Percentiles rank a stretch among this genome's conserved stretches.
Conservation (phyloP, 2,797 vertebrate species). For the Bradypodion pumilum region DNA sequence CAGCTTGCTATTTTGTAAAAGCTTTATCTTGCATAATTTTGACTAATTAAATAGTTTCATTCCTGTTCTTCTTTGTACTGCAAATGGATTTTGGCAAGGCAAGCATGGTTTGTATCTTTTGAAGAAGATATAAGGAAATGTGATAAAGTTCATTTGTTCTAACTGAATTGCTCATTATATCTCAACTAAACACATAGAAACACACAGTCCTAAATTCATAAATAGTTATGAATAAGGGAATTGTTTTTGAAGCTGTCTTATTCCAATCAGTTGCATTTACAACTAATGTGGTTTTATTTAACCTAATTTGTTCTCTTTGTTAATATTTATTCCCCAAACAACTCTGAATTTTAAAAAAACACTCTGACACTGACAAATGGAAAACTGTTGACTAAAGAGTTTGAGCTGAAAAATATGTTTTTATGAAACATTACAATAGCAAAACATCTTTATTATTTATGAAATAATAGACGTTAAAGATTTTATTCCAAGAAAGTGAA, state of each 20-base stretch:
- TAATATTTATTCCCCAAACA: constrained; percentile 32
- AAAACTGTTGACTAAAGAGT: constrained; percentile 14
- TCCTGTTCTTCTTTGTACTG: constrained; percentile 52
- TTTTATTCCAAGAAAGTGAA: background rate
- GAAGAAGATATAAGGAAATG: constrained; percentile 34
- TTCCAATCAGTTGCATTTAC: constrained; percentile 16
- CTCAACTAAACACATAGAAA: too few species aligned
- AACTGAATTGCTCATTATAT: constrained; percentile 39
- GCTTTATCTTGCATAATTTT: constrained; percentile 58
- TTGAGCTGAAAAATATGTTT: constrained; percentile 15
- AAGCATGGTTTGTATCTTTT: constrained; percentile 49
- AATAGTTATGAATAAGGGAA: constrained; percentile 43
- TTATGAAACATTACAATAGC: background rate
- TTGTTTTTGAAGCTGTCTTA: constrained; percentile 26
- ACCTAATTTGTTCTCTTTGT: constrained; percentile 32
- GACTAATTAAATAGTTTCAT: constrained; percentile 65
- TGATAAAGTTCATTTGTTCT: constrained; percentile 55
- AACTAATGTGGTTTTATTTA: background rate
- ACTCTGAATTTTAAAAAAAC: constrained; percentile 24
- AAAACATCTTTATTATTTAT: constrained; percentile 25
- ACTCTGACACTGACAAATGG: constrained; percentile 18
- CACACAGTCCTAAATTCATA: constrained; percentile 24
- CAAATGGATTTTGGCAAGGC: constrained; percentile 57
- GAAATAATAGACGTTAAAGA: constrained; percentile 4
- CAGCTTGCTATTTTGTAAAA: constrained; percentile 55